Conservation (phyloP, 2,797 vertebrate genomes). For the Petrocephalus sullivani region DNA sequence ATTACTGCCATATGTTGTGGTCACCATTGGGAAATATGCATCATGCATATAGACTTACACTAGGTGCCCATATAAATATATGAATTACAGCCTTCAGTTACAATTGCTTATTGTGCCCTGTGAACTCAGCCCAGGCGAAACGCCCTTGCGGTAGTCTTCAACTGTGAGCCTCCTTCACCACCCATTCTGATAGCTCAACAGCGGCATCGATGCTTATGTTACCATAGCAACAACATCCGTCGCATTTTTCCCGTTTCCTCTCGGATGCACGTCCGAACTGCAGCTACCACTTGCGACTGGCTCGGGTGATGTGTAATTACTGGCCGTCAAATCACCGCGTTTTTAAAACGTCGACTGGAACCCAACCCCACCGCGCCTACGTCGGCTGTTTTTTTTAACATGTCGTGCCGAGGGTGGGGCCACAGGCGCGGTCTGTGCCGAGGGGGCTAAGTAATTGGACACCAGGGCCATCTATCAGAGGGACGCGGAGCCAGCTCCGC, state of each 20-base stretch:
- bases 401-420: not conserved
- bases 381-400: not conserved
- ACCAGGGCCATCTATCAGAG: constrained; percentile 39
- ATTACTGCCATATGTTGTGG: not conserved
- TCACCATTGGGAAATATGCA: not conserved
- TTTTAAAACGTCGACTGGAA: constrained; percentile 49
- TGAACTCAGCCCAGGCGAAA: not conserved
- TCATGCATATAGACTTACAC: not conserved
- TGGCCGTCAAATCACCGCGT: constrained; percentile 55
- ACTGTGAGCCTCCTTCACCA: not conserved
- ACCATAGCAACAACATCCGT: constrained; percentile 70
- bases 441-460: not conserved
- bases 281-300: constrained; percentile 49
- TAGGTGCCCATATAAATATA: not conserved
- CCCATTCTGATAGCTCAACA: constrained; percentile 25
- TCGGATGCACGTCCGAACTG: constrained; percentile 47
- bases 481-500: constrained; percentile 35
- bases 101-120: not conserved
- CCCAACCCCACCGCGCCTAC: constrained; percentile 2
- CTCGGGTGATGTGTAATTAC: constrained; percentile 49
- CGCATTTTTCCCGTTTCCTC: constrained; percentile 42
- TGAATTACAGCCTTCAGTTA: not conserved
- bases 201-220: constrained; percentile 45
- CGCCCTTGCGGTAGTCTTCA: not conserved
- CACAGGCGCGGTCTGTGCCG: not conserved